Conservation (phyloP, 2,113 vertebrate genomes). For the Pholis gunnellus region DNA sequence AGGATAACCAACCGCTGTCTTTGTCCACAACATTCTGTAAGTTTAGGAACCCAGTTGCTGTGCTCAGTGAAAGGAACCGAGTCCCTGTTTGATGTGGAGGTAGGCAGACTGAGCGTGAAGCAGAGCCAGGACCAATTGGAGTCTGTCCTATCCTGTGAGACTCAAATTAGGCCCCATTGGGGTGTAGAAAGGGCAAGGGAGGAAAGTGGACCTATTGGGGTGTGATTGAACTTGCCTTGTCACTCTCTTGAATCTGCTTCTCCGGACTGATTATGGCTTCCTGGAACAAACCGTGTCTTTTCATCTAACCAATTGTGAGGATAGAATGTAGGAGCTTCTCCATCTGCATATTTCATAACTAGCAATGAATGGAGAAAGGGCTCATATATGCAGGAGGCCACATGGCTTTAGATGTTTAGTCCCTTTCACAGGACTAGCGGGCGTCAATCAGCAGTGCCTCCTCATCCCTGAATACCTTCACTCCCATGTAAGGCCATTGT, state of each 20-base stretch:
- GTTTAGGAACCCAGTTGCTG: constrained; percentile 25
- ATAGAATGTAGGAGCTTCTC: constrained; percentile 4
- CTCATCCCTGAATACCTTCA: constrained; percentile 10
- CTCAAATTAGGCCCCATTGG: constrained; percentile 22
- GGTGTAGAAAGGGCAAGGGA: not conserved
- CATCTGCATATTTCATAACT: constrained; percentile 31
- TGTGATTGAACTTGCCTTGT: constrained; percentile 23
- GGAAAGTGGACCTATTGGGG: not conserved
- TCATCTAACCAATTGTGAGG: constrained; percentile 6
- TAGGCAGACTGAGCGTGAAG: constrained; percentile 62
- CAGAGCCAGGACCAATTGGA: constrained; percentile 39
- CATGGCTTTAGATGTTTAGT: constrained; percentile 24
- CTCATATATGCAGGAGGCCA: constrained; percentile 14
- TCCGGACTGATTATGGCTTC: not conserved
- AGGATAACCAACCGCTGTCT: constrained; percentile 22
- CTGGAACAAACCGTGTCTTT: constrained; percentile 4
- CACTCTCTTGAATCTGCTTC: not conserved
- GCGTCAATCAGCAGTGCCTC: constrained; percentile 24
- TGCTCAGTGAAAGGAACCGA: constrained; percentile 36
- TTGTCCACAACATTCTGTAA: constrained; percentile 25
- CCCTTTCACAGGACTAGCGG: constrained; percentile 2
- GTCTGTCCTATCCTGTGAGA: constrained; percentile 29
- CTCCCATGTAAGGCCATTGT: not conserved
- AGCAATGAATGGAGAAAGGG: constrained; percentile 19
- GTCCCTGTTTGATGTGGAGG: constrained; percentile 46